phyloP scores from a whole-genome alignment of 1,140 invertebrate genomes.

The Thalassaphorura encarpata region DNA sequence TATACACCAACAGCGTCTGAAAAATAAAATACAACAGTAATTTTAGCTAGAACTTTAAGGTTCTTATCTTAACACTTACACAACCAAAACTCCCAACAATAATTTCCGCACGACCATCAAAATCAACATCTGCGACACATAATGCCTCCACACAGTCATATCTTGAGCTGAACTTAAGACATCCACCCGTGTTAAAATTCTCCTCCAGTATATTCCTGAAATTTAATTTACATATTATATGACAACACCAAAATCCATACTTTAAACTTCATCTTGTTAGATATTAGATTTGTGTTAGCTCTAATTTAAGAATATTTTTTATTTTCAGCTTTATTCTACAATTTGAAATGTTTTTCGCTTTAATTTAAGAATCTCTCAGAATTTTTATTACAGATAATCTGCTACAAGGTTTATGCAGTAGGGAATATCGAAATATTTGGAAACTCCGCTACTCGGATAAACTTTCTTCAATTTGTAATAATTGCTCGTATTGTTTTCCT shows the following conservation, averaged over 20 bases:
- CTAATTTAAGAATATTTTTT: too few species aligned
- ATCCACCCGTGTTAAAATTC: slow-evolving; percentile 15
- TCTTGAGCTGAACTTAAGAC: slow-evolving; percentile 26
- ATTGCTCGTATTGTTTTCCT: too few species aligned
- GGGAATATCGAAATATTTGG: too few species aligned
- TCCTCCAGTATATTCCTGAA: slow-evolving; percentile 23
- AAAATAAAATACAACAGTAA: slow-evolving; percentile 22
- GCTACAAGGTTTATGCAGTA: too few species aligned
- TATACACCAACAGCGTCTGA: slow-evolving; percentile 52
- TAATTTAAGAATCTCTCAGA: too few species aligned
- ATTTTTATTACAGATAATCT: too few species aligned
- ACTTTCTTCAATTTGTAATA: too few species aligned
- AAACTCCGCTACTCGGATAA: too few species aligned
- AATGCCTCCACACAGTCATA: slow-evolving; percentile 48
- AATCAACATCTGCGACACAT: slow-evolving; percentile 56
- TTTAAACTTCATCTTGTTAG: too few species aligned
- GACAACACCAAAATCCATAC: background rate
- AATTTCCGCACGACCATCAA: slow-evolving; percentile 61
- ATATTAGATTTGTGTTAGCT: too few species aligned
- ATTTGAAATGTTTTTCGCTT: too few species aligned
- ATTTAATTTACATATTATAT: background rate
- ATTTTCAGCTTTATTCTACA: too few species aligned
- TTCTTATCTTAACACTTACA: slow-evolving; percentile 34
- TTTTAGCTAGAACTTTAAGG: background rate
- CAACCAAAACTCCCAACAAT: slow-evolving; percentile 58